Base-by-base conservation (phyloP, 2,888 invertebrate species). In the Lasioglossum figueresi region DNA sequence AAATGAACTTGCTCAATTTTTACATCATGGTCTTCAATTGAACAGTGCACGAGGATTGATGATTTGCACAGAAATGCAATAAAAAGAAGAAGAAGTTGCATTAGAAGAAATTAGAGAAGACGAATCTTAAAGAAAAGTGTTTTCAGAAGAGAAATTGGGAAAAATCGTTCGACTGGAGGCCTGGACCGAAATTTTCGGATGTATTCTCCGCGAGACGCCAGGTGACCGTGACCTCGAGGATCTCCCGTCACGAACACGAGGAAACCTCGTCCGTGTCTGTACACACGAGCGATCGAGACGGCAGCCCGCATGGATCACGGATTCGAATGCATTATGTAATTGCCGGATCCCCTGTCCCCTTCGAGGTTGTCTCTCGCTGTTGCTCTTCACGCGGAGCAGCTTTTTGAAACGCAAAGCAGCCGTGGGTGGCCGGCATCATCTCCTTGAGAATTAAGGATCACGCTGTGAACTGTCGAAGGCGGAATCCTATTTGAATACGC, bases 191-290 rank as follows among this genome's bases (percentile, higher is more conserved):
- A 77, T 84, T 82, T 80, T 80, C 63, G 75, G 34, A 14, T 52
- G 6, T 80, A 71, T 66, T 45, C 78, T n/a, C 81, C 76, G 80
- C 68, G 85, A 84, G 87, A 91, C 88, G 70, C 52, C 45, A 75
- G 37, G 73, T 87, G 92, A 91, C 91, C 91, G 86, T 91, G 91
- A 92, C 91, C 91, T 91, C 91, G 90, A 88, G 84, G 86, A 85
- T 82, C 84, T 79, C 82, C 68, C 78, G 80, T 85, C 73, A 68
- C 79, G 40, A 34, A 40, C 79, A 76, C 68, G n/a, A 16, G 31
- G 63, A 56, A 43, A 59, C 52, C 66, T 63, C 71, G 56, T 81
- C 73, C 34, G 82, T 77, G 83, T 77, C 56, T 73, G 37, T 56
- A 43, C n/a, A 40, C 23, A 45, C 12, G 27, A 52, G 68, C 48